phyloP scores from a whole-genome alignment of 2,113 vertebrate genomes.

The Corvus cornix region DNA sequence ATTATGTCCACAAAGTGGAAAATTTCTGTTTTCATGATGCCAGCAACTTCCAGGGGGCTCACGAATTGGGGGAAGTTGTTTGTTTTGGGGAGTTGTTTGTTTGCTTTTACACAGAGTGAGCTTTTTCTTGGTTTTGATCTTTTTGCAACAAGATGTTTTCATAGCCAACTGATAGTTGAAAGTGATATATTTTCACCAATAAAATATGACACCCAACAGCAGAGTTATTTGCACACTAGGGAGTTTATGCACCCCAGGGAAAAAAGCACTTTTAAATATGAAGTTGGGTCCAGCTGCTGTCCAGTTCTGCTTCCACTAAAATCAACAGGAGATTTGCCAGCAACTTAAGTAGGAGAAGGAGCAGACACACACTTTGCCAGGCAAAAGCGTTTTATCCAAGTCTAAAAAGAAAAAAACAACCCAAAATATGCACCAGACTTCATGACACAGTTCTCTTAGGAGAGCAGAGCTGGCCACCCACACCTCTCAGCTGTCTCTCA shows the following conservation, averaged over 20 bases:
- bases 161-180: not conserved
- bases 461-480: constrained; percentile 52
- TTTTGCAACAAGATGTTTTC: constrained; percentile 1
- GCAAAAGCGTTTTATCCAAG: not conserved
- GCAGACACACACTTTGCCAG: not conserved
- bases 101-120: constrained; percentile 11
- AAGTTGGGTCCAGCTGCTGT: constrained; percentile 6
- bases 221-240: not conserved
- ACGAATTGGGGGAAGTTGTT: fast-evolving
- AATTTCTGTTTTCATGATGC: not conserved
- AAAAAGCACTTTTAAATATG: constrained; percentile 1
- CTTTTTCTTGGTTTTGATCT: constrained; percentile 10
- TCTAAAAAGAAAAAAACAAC: not conserved
- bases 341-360: not conserved
- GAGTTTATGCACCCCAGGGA: not conserved
- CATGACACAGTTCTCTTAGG: constrained; percentile 29
- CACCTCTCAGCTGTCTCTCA: constrained; percentile 58
- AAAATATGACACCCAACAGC: not conserved
- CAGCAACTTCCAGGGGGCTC: not conserved
- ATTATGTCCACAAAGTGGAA: not conserved
- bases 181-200: not conserved
- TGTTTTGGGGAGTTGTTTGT: not conserved
- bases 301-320: constrained; percentile 16
- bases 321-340: not conserved
- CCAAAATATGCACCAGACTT: constrained; percentile 45